A percentile compares a stretch with the other conserved stretches of the same genome.
These are phyloP conservation scores for Aurelia coerulea DNA, from an alignment of 30 jellyfish, hydroid and myxozoan species.

Conservation along the genomic window DNA sequence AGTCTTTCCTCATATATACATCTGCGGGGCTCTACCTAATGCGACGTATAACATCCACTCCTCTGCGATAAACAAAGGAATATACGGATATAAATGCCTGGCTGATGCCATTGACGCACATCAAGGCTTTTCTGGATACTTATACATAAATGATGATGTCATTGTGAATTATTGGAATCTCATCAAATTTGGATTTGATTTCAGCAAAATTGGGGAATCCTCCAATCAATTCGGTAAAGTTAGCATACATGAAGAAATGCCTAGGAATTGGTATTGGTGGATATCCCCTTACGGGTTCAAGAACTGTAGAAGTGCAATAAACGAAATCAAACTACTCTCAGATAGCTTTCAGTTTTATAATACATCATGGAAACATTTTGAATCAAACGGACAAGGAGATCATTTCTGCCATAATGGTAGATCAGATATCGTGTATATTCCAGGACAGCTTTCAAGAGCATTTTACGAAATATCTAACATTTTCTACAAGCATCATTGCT, in stretches of 20 bases:
- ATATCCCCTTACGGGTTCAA: slow-evolving; percentile 93
- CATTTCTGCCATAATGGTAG: slow-evolving; percentile 76
- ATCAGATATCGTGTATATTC: slow-evolving; percentile 85
- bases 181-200: slow-evolving; percentile 41
- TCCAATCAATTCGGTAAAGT: slow-evolving; percentile 81
- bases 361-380: slow-evolving; percentile 1
- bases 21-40: slow-evolving; percentile 79
- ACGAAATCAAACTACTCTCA: slow-evolving; percentile 47
- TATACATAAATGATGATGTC: slow-evolving; percentile 93
- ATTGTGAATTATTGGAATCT: slow-evolving; percentile 91
- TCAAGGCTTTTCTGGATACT: slow-evolving; percentile 78
- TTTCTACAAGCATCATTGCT: slow-evolving; percentile 70
- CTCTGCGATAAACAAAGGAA: slow-evolving; percentile 71
- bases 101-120: slow-evolving; percentile 62
- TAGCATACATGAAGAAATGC: slow-evolving; percentile 33
- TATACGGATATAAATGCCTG: slow-evolving; percentile 90
- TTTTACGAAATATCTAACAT: slow-evolving; percentile 77
- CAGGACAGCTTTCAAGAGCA: slow-evolving; percentile 65
- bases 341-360: slow-evolving; percentile 12
- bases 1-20: slow-evolving; percentile 69
- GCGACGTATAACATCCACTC: slow-evolving; percentile 42
- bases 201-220: slow-evolving; percentile 78
- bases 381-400: slow-evolving; percentile 56
- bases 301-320: slow-evolving; percentile 72
- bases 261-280: slow-evolving; percentile 98